These are phyloP conservation scores for Nannoperca obscura DNA, from an alignment of 2,797 vertebrate genomes.

Conservation along the genomic window DNA sequence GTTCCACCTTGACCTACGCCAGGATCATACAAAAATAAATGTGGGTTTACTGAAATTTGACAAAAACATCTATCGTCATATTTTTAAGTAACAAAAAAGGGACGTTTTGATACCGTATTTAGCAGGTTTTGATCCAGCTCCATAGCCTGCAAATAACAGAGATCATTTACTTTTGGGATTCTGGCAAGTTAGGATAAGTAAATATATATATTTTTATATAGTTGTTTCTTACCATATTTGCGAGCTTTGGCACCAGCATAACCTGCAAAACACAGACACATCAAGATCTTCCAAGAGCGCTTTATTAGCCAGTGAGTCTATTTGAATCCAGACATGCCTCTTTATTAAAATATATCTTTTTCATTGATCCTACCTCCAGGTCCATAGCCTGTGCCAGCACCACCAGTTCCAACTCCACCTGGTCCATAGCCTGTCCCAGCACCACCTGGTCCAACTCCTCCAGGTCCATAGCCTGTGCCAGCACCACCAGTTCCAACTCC, in stretches of 20 bases:
- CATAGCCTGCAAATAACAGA: slow-evolving; percentile 71
- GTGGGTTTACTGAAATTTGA: background rate
- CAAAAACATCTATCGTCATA: background rate
- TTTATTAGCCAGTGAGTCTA: background rate
- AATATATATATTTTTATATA: too few relatives aligned
- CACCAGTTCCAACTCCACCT: slow-evolving; percentile 31
- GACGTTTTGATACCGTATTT: slow-evolving; percentile 78
- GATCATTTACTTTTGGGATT: background rate
- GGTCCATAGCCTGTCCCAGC: slow-evolving; percentile 47
- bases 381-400: slow-evolving; percentile 16
- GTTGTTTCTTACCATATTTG: slow-evolving; percentile 81
- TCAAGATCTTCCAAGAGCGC: background rate
- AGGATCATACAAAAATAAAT: slow-evolving; percentile 25
- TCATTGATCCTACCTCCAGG: slow-evolving; percentile 53
- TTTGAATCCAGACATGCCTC: slow-evolving; percentile 2
- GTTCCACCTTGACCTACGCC: slow-evolving; percentile 57
- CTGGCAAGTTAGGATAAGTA: background rate
- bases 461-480: slow-evolving; percentile 50
- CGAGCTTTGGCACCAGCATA: slow-evolving; percentile 82
- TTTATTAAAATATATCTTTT: background rate
- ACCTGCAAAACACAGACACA: slow-evolving; percentile 61
- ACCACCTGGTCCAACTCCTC: too few relatives aligned
- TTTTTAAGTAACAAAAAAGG: background rate
- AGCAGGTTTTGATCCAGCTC: slow-evolving; percentile 77
- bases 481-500: slow-evolving; percentile 44